Base-by-base conservation (phyloP, 2,797 vertebrate genomes). In the Girardinus metallicus region DNA sequence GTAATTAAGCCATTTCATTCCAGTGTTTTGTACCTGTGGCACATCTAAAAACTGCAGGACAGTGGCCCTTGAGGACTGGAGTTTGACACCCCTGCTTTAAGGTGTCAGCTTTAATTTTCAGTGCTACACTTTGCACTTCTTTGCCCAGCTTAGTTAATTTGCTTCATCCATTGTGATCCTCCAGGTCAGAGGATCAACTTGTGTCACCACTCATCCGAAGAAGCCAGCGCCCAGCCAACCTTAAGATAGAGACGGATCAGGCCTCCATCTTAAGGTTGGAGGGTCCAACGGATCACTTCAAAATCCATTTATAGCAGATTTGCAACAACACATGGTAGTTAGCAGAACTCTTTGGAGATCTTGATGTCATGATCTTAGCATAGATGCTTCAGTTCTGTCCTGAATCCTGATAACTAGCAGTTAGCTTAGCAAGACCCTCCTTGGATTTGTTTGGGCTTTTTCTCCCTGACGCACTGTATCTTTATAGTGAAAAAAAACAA, bases 71-170 rank as follows among this genome's bases (percentile, higher is more conserved):
- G n/a, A n/a, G n/a, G n/a, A n/a, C n/a, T n/a, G n/a, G n/a, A n/a
- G n/a, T n/a, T n/a, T n/a, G n/a, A n/a, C n/a, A n/a, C n/a, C n/a
- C n/a, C n/a, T n/a, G n/a, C n/a, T n/a, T n/a, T n/a, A n/a, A n/a
- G n/a, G n/a, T 87, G 92, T 93, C 92, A 83, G 43, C 81, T 85
- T 85, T n/a, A 79, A 91, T 93, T 86, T 86, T 83, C 89, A 83
- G 34, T 5, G 8, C 51, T 34, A 41, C 79, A 76, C 88, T 76
- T 78, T 81, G 83, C 73, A 21, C 73, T 51, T 60, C 66, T 31
- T 60, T 62, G 77, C 31, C 43, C 0, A 76, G 85, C 73, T 91
- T 82, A 51, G 79, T 80, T 75, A 87, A 91, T 68, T 77, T 79
- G 76, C 77, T 83, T 88, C 77, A 89, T 80, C 91, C 82, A 18